A percentile compares a stretch with the other conserved stretches of the same genome.
phyloP scores from a whole-genome alignment of 2,797 vertebrate genomes.

The Xiphophorus birchmanni region DNA sequence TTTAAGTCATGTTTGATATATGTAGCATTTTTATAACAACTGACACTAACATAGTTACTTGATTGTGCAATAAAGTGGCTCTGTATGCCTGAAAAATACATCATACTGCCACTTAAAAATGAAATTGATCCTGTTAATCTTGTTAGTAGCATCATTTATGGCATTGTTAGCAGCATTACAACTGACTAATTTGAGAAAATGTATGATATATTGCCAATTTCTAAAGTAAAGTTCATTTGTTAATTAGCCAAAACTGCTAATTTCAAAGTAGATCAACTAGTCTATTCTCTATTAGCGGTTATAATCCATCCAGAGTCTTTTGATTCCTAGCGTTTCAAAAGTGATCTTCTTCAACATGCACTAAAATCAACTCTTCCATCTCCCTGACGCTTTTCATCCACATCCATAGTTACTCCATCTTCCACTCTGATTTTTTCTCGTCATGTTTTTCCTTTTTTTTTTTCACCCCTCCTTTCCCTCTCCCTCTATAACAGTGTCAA shows the following conservation, averaged over 20 bases:
- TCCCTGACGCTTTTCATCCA: not conserved
- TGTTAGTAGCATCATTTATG: not conserved
- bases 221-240: not conserved
- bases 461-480: not conserved
- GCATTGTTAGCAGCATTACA: not conserved
- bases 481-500: constrained; percentile 42
- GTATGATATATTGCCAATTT: not conserved
- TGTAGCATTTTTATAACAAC: too few species aligned
- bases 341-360: too few species aligned
- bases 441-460: constrained; percentile 2
- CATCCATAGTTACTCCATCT: not conserved
- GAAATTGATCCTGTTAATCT: not conserved
- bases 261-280: not conserved
- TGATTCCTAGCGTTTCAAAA: constrained; percentile 7
- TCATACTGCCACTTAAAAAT: too few species aligned
- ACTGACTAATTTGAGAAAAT: not conserved
- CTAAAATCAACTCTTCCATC: not conserved
- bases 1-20: too few species aligned
- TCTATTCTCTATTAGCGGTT: not conserved
- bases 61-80: too few species aligned
- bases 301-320: not conserved
- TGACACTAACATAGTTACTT: too few species aligned
- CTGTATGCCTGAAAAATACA: too few species aligned
- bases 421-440: not conserved
- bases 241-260: not conserved